Percentiles rank a stretch among this genome's conserved stretches.
phyloP scores from a whole-genome alignment of 1,140 invertebrate species.

The Gerris buenoi region DNA sequence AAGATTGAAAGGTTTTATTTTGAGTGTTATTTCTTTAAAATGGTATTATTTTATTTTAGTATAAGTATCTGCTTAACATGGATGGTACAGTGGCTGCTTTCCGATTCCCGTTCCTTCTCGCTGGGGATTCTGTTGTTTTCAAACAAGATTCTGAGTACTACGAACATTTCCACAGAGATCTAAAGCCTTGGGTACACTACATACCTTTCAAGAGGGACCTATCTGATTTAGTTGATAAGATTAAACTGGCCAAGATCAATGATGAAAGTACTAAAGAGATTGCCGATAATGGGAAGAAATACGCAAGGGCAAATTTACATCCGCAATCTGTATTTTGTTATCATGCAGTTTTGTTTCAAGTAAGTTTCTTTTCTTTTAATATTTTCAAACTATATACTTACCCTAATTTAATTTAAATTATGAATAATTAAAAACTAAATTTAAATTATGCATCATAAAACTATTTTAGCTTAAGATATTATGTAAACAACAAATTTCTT shows the following conservation, averaged over 20 bases:
- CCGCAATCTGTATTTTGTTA: slow-evolving; percentile 83
- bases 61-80: slow-evolving; percentile 87
- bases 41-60: slow-evolving; percentile 49
- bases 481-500: too few relatives aligned
- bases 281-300: slow-evolving; percentile 49
- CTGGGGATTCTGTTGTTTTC: slow-evolving; percentile 69
- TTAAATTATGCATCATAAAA: too few relatives aligned
- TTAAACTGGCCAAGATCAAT: slow-evolving; percentile 65
- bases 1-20: slow-evolving; percentile 2
- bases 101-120: slow-evolving; percentile 78
- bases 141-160: slow-evolving; percentile 89
- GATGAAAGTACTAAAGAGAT: slow-evolving; percentile 58
- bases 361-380: slow-evolving; percentile 29
- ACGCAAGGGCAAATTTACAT: slow-evolving; percentile 61
- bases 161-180: slow-evolving; percentile 78
- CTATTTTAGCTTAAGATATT: too few relatives aligned
- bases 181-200: slow-evolving; percentile 66
- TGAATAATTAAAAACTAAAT: too few relatives aligned
- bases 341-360: slow-evolving; percentile 60
- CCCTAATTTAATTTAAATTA: too few relatives aligned
- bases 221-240: slow-evolving; percentile 59
- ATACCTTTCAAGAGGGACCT: slow-evolving; percentile 67
- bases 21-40: neutral
- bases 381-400: neutral
- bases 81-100: slow-evolving; percentile 95